These are phyloP conservation scores for Pachydiplax longipennis DNA, from an alignment of 2,888 invertebrate genomes.

Conservation along the genomic window DNA sequence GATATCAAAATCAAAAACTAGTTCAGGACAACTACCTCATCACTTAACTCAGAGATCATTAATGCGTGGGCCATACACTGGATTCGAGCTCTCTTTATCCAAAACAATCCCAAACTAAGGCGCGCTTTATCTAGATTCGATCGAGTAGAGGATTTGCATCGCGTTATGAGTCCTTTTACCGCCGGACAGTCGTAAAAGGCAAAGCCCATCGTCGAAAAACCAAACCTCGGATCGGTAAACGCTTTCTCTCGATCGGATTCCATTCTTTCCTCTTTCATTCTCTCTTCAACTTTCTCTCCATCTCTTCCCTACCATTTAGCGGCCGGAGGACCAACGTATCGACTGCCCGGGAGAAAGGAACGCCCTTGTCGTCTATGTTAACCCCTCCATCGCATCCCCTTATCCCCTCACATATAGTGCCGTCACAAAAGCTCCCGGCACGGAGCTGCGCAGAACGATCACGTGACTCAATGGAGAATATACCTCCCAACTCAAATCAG, in stretches of 20 bases:
- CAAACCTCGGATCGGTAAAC: neutral
- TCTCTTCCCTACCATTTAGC: neutral
- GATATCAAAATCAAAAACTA: no score
- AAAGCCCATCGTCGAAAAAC: neutral
- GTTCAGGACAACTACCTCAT: no score
- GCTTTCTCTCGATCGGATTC: neutral
- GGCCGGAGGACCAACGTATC: constrained; percentile 11
- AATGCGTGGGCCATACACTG: no score
- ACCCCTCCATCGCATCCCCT: neutral
- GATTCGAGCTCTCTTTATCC: no score
- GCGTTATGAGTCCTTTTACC: neutral
- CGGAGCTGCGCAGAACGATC: no score
- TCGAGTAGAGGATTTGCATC: neutral
- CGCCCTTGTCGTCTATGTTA: neutral
- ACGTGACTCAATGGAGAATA: no score
- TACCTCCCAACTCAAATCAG: no score
- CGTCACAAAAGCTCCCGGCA: no score
- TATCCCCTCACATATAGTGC: neutral
- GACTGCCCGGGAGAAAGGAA: constrained; percentile 13
- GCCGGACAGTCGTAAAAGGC: neutral
- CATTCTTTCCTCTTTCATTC: neutral
- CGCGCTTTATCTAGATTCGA: neutral
- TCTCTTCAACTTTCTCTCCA: neutral
- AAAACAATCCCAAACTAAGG: no score
- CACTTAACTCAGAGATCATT: no score